Conservation (phyloP, 2,113 vertebrate genomes). For the Eudyptes chrysolophus region DNA sequence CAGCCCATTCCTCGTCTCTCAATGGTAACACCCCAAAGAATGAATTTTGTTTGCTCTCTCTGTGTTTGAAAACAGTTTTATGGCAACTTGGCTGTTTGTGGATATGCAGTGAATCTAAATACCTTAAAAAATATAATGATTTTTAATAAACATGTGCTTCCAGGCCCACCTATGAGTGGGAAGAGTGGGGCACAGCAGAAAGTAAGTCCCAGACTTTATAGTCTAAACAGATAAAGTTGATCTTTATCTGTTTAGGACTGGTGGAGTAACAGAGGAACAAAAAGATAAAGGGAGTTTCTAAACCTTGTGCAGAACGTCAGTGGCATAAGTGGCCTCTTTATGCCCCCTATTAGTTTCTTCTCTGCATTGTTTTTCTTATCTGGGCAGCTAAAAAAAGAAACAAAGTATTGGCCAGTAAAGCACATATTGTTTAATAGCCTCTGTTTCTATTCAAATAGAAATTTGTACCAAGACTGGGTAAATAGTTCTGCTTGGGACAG, state of each 20-base stretch:
- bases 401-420: background rate
- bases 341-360: background rate
- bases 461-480: background rate
- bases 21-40: background rate
- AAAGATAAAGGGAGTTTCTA: background rate
- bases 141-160: background rate
- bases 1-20: background rate
- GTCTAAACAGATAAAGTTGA: background rate
- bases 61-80: background rate
- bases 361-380: conserved; percentile 14
- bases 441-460: background rate
- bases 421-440: background rate
- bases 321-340: background rate
- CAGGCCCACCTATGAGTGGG: background rate
- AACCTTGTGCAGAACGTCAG: background rate
- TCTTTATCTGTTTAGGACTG: background rate
- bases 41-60: background rate
- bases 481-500: background rate
- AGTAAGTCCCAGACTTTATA: background rate
- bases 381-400: background rate
- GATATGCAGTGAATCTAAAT: background rate
- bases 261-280: background rate
- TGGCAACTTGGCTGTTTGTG: background rate
- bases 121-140: background rate
- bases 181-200: background rate